A percentile compares a stretch with the other conserved stretches of the same genome.
Conservation (phyloP, 1,140 invertebrate species). For the Macrobrachium rosenbergii region DNA sequence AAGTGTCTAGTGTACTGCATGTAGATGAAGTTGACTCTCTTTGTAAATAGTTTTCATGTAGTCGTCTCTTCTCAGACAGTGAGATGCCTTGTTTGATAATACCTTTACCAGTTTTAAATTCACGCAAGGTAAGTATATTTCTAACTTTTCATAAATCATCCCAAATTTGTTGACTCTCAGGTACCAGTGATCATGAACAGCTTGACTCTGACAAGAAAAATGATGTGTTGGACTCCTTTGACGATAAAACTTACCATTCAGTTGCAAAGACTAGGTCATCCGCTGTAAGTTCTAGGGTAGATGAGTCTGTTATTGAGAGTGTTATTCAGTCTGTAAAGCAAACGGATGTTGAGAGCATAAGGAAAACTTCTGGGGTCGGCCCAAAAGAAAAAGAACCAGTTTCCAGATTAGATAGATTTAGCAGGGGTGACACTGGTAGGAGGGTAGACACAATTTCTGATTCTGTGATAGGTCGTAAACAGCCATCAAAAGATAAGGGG, state of each 20-base stretch:
- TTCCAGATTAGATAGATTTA: no score
- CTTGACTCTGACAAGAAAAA: constrained; percentile 35
- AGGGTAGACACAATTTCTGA: no score
- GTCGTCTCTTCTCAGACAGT: not conserved
- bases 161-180: constrained; percentile 45
- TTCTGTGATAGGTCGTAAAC: not conserved
- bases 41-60: not conserved
- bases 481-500: not conserved
- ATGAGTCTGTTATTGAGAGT: no score
- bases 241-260: constrained; percentile 10
- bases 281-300: not conserved
- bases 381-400: not conserved
- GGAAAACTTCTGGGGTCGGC: not conserved
- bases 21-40: no score
- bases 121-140: not conserved
- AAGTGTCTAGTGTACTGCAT: no score
- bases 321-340: no score
- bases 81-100: no score
- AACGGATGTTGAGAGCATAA: not conserved
- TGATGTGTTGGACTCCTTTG: not conserved
- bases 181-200: constrained; percentile 40
- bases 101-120: not conserved
- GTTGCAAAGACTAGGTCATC: not conserved
- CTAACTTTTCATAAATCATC: not conserved
- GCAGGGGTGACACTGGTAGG: no score